Base-by-base conservation (phyloP, 1,140 invertebrate species). In the Thaumetopoea pityocampa region DNA sequence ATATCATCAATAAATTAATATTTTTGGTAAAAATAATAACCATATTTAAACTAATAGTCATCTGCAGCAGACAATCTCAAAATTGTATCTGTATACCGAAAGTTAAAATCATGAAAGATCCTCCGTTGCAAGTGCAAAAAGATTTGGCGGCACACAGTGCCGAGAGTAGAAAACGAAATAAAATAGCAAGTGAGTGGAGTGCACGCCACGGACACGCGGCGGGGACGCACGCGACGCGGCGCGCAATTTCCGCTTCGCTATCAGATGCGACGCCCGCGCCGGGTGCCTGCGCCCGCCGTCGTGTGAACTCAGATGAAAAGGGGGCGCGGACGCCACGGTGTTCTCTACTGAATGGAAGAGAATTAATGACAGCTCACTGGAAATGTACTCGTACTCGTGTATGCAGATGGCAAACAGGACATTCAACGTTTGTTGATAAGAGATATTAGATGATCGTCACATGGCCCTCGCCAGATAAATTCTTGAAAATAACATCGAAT, bases 161-260 rank as follows among this genome's bases (percentile, higher is more conserved):
- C 8, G 36, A 28, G 51, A 55, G 50, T 57, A 63, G 41, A 47
- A 51, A 58, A 51, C 43, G 42, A 64, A 73, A 71, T 67, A 70
- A 67, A 67, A 57, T 66, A 52, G 49, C 29, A 26, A 41, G 38
- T 41, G 58, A 62, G 45, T 43, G 46, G 54, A 57, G 57, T 54
- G 60, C 63, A 71, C 59, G 74, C 69, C 70, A 69, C 41, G 46
- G 42, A 48, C 67, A 67, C 53, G 67, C 62, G 54, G 52, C 45
- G 48, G 52, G 54, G 57, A 65, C 70, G 74, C 74, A 74, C 65
- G 74, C 72, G 72, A 77, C 68, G 59, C 65, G 71, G 58, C 67
- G 63, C 58, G 64, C 70, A 82, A 82, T 82, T 82, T 82, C 78
- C 78, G 78, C 62, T 56, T 52, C 40, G 55, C 58, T 59, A 70